Evolutionary conservation across 1,140 invertebrate genomes (phyloP).

Genomic region (Rhopalosiphum padi): DNA sequence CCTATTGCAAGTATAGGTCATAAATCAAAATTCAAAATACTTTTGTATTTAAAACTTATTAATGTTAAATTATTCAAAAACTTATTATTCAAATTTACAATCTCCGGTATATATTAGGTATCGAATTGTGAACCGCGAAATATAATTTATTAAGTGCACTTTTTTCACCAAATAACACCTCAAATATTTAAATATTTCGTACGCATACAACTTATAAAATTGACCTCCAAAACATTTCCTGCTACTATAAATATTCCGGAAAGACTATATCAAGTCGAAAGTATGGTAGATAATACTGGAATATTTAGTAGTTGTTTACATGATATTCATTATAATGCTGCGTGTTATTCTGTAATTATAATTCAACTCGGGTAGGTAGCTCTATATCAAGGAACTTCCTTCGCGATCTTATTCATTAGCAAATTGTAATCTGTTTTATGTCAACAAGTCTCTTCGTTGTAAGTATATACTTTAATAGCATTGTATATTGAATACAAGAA

Average conservation of each 20-base stretch:
- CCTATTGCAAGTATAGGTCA: not conserved
- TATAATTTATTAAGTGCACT: not conserved
- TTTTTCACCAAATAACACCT: not conserved
- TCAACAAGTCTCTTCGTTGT: not conserved
- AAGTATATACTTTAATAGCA: not conserved
- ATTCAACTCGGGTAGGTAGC: not conserved
- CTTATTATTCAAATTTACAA: not conserved
- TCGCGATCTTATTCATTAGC: not conserved
- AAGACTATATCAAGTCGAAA: not conserved
- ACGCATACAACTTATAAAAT: not conserved
- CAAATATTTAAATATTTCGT: not conserved
- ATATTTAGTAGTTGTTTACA: slow-evolving; percentile 15
- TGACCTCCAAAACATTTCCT: slow-evolving; percentile 14
- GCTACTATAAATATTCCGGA: not conserved
- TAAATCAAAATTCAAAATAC: not conserved
- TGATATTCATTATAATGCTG: not conserved
- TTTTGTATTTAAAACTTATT: too few species aligned
- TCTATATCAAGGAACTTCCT: not conserved
- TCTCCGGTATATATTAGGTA: not conserved
- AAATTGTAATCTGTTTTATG: not conserved
- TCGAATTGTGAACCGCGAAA: not conserved
- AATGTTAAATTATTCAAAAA: not conserved
- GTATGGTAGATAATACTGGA: not conserved
- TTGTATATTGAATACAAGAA: not conserved
- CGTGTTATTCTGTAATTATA: not conserved